Base-by-base conservation (phyloP, 2,113 vertebrate genomes). In the Pelecanoides urinatrix region DNA sequence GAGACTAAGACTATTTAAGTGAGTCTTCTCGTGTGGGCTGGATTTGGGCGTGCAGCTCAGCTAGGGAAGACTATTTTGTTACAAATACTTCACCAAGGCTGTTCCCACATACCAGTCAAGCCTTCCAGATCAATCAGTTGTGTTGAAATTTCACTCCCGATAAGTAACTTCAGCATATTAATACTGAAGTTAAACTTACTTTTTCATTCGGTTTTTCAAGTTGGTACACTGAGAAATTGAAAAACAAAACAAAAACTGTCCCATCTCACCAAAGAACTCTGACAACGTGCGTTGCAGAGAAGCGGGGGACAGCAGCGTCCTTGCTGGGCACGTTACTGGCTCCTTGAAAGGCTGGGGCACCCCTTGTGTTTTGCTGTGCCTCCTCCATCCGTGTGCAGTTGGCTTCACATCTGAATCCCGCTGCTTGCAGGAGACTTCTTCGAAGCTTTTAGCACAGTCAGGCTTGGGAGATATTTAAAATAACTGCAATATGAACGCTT, bases 291-390 rank as follows among this genome's bases (percentile, higher is more conserved):
- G 6, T 27, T 34, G 9, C 47, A 29, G 86, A 32, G 55, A 1
- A 23, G 6, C 0, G 4, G 32, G 32, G 59, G 36, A 12, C 20
- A 30, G 68, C 22, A 0, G 0, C 1, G 23, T 25, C 0, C 6
- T 1, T 18, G 55, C n/a, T 16, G 70, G 44, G 52, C 66, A 36
- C 0, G 0, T 3, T n/a, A n/a, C n/a, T n/a, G n/a, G 58, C 49
- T 70, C 22, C 58, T 22, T 1, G 9, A 16, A 27, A 4, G 0
- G 2, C 22, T 1, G 36, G 16, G 78, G 10, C 36, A 40, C 36
- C 53, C 9, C 8, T 13, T 2, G 26, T 7, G 10, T n/a, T n/a
- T 16, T 38, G 38, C 44, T 59, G 40, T 7, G 10, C 26, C 21
- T 30, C 36, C 56, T 56, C 55, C 0, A 0, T 42, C 25, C 47